Conservation (phyloP, 2,797 vertebrate genomes). For the Dendrocincla tyrannina region DNA sequence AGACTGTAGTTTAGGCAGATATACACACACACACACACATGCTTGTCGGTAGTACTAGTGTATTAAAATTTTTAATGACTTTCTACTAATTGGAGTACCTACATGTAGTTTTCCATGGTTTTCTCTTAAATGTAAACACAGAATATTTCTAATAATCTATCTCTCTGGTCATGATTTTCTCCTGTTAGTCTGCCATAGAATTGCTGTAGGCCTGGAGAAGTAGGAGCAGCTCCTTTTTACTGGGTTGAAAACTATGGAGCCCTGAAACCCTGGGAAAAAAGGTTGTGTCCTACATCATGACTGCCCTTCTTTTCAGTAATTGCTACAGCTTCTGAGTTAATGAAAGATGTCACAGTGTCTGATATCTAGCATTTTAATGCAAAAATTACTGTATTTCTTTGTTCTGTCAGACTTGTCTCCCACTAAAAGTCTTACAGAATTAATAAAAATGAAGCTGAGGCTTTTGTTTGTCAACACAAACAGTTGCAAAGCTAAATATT, state of each 20-base stretch:
- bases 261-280: not conserved
- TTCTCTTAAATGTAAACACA: not conserved
- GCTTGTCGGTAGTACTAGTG: not conserved
- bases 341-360: not conserved
- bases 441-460: not conserved
- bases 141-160: not conserved
- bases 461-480: not conserved
- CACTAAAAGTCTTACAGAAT: not conserved
- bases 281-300: not conserved
- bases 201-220: not conserved
- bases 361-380: not conserved
- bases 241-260: not conserved
- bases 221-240: not conserved
- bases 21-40: accelerated
- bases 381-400: not conserved
- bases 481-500: not conserved
- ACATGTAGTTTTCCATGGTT: not conserved
- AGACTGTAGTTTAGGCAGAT: not conserved
- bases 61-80: not conserved
- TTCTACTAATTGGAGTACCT: not conserved
- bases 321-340: not conserved
- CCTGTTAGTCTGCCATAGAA: not conserved
- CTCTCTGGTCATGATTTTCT: not conserved
- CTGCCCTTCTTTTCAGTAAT: not conserved
- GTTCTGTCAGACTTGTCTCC: not conserved